Evolutionary conservation across 2,797 vertebrate genomes (phyloP).

Genomic region (Sciurus carolinensis): DNA sequence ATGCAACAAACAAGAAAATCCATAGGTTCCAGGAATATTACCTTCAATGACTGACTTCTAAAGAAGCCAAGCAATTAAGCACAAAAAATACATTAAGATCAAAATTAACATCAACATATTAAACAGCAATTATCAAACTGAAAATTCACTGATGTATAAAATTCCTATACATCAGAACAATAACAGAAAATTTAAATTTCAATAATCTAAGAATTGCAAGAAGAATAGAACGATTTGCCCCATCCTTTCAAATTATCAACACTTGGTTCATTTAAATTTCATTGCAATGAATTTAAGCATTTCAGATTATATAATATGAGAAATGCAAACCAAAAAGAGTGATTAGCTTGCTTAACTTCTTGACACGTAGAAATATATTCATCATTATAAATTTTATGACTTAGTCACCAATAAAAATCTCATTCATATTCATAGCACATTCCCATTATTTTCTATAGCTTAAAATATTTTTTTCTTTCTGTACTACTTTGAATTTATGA

Average conservation of each 20-base stretch:
- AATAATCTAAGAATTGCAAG: not conserved
- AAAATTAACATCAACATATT: not conserved
- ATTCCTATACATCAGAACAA: not conserved
- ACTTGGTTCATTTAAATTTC: constrained; percentile 4
- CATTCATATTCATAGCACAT: not conserved
- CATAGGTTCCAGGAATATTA: not conserved
- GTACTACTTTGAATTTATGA: not conserved
- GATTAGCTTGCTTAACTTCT: not conserved
- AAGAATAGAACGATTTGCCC: not conserved
- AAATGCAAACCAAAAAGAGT: not conserved
- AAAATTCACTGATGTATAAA: not conserved
- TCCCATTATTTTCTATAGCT: not conserved
- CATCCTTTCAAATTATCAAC: not conserved
- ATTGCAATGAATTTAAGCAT: not conserved
- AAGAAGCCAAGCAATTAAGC: not conserved
- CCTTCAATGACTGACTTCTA: not conserved
- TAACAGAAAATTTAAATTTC: constrained; percentile 34
- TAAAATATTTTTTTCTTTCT: constrained; percentile 10
- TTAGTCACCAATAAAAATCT: not conserved
- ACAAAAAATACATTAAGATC: not conserved
- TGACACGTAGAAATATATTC: not conserved
- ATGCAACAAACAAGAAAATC: constrained; percentile 21
- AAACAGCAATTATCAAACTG: constrained; percentile 5
- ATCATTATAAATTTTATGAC: constrained; percentile 5
- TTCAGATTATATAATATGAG: constrained; percentile 22